A percentile compares a stretch with the other conserved stretches of the same genome.
These are phyloP conservation scores for Chrysodeixis includens DNA, from an alignment of 2,888 invertebrate species.

Conservation along the genomic window DNA sequence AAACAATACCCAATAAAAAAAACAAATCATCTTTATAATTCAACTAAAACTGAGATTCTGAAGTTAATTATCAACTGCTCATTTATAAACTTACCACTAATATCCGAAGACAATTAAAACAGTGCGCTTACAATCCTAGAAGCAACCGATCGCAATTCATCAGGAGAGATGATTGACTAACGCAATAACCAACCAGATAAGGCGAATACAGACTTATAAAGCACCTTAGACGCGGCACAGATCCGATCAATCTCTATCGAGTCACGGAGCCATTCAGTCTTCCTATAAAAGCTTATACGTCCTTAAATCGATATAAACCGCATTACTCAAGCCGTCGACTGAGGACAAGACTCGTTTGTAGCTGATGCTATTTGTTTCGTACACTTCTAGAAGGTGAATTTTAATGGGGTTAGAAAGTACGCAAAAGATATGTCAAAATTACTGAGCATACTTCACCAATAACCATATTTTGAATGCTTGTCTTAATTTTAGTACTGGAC, in stretches of 20 bases:
- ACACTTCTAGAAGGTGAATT: slow-evolving; percentile 19
- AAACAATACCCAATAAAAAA: too few species aligned
- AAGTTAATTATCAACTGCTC: background rate
- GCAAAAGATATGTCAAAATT: too few species aligned
- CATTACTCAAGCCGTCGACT: slow-evolving; percentile 53
- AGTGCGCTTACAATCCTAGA: slow-evolving; percentile 18
- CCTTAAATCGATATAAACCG: slow-evolving; percentile 50
- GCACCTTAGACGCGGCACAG: slow-evolving; percentile 57
- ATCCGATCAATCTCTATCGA: slow-evolving; percentile 60
- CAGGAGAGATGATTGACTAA: slow-evolving; percentile 56
- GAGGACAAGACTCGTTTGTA: slow-evolving; percentile 36
- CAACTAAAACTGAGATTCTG: too few species aligned
- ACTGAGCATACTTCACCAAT: too few species aligned
- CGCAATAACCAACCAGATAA: slow-evolving; percentile 53
- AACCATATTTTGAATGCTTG: too few species aligned
- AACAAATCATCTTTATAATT: too few species aligned
- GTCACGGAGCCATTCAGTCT: slow-evolving; percentile 55
- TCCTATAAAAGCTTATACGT: slow-evolving; percentile 62
- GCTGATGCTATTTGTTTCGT: slow-evolving; percentile 24
- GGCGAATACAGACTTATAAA: slow-evolving; percentile 61
- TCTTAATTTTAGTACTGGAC: too few species aligned
- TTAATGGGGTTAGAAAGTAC: background rate
- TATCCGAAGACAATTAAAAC: slow-evolving; percentile 23
- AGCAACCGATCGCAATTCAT: slow-evolving; percentile 44
- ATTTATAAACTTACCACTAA: slow-evolving; percentile 7